A percentile compares a stretch with the other conserved stretches of the same genome.
These are phyloP conservation scores for Onychostruthus taczanowskii DNA, from an alignment of 2,113 vertebrate genomes.

Conservation along the genomic window DNA sequence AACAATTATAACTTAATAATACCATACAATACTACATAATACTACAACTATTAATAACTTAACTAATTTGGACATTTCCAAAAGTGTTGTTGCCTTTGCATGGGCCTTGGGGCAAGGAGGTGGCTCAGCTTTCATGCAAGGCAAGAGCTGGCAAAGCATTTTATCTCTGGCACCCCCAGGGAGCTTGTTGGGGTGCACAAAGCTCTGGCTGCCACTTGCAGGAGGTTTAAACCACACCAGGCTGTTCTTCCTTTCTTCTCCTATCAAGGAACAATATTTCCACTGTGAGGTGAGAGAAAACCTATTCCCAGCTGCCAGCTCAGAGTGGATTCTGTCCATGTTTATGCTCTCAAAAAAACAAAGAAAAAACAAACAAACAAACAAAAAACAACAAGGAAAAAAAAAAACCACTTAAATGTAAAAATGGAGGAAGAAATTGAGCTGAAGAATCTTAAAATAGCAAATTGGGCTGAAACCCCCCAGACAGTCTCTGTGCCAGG, in stretches of 20 bases:
- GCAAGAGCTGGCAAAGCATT: background rate
- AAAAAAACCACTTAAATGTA: background rate
- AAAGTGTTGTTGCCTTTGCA: background rate
- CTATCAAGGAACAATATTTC: background rate
- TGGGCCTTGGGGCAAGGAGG: background rate
- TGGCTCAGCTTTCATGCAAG: background rate
- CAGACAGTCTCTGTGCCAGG: fast-evolving
- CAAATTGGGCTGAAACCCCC: background rate
- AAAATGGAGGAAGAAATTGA: background rate
- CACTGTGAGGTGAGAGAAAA: background rate
- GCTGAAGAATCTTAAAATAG: background rate
- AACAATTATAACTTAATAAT: too few relatives aligned
- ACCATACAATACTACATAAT: too few relatives aligned
- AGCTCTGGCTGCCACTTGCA: background rate
- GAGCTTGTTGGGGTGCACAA: background rate
- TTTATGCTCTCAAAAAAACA: background rate
- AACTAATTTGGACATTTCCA: background rate
- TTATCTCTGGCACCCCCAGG: background rate
- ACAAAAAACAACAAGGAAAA: too few relatives aligned
- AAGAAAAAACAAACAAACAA: background rate
- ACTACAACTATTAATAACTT: too few relatives aligned
- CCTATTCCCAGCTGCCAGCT: background rate
- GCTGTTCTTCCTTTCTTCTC: background rate
- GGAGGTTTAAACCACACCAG: background rate
- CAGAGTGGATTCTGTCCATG: background rate